Evolutionary conservation across 2,797 vertebrate genomes (phyloP).

Genomic region (Microchirus variegatus): DNA sequence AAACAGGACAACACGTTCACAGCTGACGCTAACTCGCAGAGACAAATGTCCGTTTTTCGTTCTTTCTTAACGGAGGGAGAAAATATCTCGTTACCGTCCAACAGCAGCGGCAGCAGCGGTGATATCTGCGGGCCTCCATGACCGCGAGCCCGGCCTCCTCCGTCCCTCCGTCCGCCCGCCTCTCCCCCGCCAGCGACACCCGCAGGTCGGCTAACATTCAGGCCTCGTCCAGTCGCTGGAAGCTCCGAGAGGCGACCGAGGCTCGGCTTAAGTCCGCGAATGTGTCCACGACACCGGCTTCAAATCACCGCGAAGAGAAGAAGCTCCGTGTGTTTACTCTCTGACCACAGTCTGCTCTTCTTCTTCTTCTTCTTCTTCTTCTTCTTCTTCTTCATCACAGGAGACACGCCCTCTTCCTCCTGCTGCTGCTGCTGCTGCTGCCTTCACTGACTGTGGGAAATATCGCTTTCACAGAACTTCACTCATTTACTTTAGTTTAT

Average conservation of each 20-base stretch:
- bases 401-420: constrained; percentile 33
- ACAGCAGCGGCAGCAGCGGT: constrained; percentile 38
- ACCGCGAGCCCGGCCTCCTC: constrained; percentile 48
- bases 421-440: constrained; percentile 57
- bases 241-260: neutral
- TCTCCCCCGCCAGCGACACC: constrained; percentile 27
- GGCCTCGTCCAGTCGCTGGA: neutral
- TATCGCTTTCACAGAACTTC: no score
- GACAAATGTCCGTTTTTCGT: constrained; percentile 3
- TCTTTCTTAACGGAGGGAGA: constrained; percentile 41
- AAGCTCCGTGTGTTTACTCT: no score
- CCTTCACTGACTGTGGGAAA: constrained; percentile 44
- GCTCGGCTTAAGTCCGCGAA: neutral
- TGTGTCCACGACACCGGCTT: neutral
- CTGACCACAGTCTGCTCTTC: no score
- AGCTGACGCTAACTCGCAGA: neutral
- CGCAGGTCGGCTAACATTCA: constrained; percentile 24
- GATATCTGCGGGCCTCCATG: constrained; percentile 61
- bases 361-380: no score
- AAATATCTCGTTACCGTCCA: constrained; percentile 55
- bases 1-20: neutral
- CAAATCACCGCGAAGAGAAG: no score
- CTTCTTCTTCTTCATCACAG: no score
- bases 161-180: constrained; percentile 21
- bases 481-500: neutral